phyloP scores from a whole-genome alignment of 1,140 invertebrate species.

The Zaprionus africanus region DNA sequence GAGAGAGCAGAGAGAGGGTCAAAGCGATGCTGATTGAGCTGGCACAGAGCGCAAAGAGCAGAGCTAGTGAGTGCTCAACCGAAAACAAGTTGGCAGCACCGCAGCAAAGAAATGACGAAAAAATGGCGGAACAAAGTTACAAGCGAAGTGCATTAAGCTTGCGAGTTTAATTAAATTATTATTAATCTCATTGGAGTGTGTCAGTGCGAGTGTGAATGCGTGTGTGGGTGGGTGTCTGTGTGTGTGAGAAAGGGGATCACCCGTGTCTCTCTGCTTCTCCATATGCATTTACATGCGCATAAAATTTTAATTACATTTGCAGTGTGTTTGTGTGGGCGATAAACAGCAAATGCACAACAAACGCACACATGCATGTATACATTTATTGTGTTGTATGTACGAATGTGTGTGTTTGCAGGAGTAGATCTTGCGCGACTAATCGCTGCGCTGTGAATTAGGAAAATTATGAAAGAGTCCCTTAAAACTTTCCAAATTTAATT shows the following conservation, averaged over 20 bases:
- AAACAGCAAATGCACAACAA: conserved; percentile 5
- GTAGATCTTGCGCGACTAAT: not conserved
- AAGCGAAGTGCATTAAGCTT: conserved; percentile 75
- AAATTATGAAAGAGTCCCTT: too few species aligned
- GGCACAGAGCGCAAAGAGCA: not conserved
- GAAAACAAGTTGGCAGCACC: conserved; percentile 38
- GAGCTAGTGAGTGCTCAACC: conserved; percentile 6
- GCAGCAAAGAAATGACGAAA: conserved; percentile 27
- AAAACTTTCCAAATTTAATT: too few species aligned
- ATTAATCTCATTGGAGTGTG: conserved; percentile 72
- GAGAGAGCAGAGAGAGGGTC: conserved; percentile 2
- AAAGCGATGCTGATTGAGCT: not conserved
- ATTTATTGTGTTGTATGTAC: not conserved
- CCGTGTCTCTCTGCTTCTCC: conserved; percentile 25
- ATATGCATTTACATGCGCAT: conserved; percentile 54
- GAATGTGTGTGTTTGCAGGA: not conserved
- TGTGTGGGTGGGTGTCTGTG: not conserved
- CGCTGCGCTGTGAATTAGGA: not conserved
- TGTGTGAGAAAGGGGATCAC: conserved; percentile 4
- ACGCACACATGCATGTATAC: not conserved
- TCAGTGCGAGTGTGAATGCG: not conserved
- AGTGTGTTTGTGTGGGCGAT: conserved; percentile 24
- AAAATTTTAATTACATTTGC: conserved; percentile 59
- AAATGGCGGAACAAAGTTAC: conserved; percentile 45
- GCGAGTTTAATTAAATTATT: conserved; percentile 79